A percentile compares a stretch with the other conserved stretches of the same genome.
These are phyloP conservation scores for Zoanthus solanderi DNA, from an alignment of 92 coral and sea anemone genomes.

Conservation along the genomic window DNA sequence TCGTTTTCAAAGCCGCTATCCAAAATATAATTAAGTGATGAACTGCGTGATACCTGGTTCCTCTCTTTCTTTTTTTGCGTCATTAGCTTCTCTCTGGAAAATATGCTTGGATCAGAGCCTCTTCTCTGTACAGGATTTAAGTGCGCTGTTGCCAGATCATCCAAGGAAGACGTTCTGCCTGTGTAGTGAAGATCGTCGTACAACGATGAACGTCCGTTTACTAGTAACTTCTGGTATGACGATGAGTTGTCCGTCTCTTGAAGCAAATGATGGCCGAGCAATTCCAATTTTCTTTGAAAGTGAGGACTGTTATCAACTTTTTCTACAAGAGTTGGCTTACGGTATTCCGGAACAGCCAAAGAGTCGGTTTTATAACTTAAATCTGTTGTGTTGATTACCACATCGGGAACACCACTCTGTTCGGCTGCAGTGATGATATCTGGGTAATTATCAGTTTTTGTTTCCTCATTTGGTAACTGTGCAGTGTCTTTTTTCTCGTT, in stretches of 20 bases:
- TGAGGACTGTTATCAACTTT: constrained; percentile 10
- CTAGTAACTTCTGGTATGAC: background rate
- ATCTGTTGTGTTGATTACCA: constrained; percentile 22
- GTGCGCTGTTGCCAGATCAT: constrained; percentile 31
- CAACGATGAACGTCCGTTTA: background rate
- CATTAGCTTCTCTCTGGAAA: constrained; percentile 57
- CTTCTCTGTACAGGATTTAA: constrained; percentile 56
- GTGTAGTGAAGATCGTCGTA: background rate
- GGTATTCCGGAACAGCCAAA: constrained; percentile 22
- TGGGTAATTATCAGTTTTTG: constrained; percentile 11
- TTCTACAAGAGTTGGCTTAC: constrained; percentile 34
- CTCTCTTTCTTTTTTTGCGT: background rate
- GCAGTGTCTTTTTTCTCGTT: background rate
- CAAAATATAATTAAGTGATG: constrained; percentile 33
- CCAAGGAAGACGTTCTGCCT: background rate
- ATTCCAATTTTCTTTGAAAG: background rate
- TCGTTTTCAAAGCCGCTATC: constrained; percentile 10
- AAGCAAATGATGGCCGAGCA: background rate
- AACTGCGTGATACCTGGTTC: constrained; percentile 6
- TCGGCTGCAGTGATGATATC: constrained; percentile 34
- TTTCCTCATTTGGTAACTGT: background rate
- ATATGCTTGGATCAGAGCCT: constrained; percentile 71
- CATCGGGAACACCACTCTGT: constrained; percentile 31
- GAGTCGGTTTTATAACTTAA: background rate
- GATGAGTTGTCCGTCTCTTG: constrained; percentile 15